Evolutionary conservation across 2,888 invertebrate genomes (phyloP).

Genomic region (Volucella inanis): DNA sequence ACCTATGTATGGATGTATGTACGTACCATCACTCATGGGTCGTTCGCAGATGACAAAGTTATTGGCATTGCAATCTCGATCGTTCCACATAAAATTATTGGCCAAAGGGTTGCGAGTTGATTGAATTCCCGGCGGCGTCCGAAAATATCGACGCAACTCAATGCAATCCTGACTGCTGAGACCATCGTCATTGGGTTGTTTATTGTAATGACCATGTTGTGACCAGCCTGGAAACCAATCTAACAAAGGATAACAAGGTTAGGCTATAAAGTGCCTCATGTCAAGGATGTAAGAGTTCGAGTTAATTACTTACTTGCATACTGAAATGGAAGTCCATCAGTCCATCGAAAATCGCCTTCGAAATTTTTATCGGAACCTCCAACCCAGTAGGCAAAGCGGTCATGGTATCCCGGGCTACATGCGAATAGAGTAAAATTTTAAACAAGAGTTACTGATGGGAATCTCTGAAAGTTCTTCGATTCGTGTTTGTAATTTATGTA

Average conservation of each 20-base stretch:
- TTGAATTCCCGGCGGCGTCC: constrained; percentile 83
- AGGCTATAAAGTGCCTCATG: neutral
- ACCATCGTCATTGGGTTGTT: constrained; percentile 92
- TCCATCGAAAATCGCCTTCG: constrained; percentile 92
- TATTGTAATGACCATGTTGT: constrained; percentile 86
- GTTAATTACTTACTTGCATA: constrained; percentile 87
- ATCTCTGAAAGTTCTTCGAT: neutral
- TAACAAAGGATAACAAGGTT: constrained; percentile 79
- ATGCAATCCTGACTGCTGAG: constrained; percentile 92
- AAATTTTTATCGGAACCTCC: constrained; percentile 90
- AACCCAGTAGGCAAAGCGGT: constrained; percentile 91
- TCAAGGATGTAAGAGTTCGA: neutral
- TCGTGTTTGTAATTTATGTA: neutral
- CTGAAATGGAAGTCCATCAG: constrained; percentile 88
- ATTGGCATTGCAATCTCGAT: constrained; percentile 88
- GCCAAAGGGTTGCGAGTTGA: constrained; percentile 83
- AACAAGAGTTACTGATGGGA: neutral
- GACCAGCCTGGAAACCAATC: constrained; percentile 94
- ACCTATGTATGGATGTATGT: constrained; percentile 43
- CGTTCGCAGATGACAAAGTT: constrained; percentile 91
- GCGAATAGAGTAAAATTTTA: constrained; percentile 32
- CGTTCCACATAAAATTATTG: constrained; percentile 91
- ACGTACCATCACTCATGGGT: constrained; percentile 86
- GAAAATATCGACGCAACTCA: constrained; percentile 88
- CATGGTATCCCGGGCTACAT: constrained; percentile 87